phyloP scores from a whole-genome alignment of 2,888 invertebrate genomes.

The Dexiosoma caninum region DNA sequence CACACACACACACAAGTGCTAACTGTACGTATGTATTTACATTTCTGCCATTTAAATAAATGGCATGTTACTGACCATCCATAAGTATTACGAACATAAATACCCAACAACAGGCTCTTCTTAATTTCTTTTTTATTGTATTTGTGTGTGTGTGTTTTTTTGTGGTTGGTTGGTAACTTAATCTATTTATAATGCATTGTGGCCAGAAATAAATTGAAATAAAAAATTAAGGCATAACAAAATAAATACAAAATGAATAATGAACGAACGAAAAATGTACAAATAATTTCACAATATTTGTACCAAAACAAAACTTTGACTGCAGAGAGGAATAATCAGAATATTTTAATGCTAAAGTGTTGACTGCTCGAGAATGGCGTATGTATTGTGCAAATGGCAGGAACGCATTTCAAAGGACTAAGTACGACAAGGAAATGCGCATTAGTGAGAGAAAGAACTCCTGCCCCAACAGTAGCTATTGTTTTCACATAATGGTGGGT shows the following conservation, averaged over 20 bases:
- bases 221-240: slow-evolving; percentile 36
- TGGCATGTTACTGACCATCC: background rate
- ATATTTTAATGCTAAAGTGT: slow-evolving; percentile 49
- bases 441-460: slow-evolving; percentile 18
- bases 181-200: slow-evolving; percentile 38
- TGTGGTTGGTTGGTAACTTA: slow-evolving; percentile 19
- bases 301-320: background rate
- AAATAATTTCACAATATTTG: background rate
- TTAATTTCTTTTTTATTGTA: background rate
- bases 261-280: background rate
- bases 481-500: background rate
- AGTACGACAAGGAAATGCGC: slow-evolving; percentile 50
- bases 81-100: background rate
- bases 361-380: no score
- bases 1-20: no score
- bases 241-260: slow-evolving; percentile 6
- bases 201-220: slow-evolving; percentile 28
- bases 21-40: background rate
- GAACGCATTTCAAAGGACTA: slow-evolving; percentile 39
- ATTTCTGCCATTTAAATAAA: background rate
- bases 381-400: slow-evolving; percentile 14
- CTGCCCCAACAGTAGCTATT: background rate
- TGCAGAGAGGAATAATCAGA: slow-evolving; percentile 18
- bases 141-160: no score
- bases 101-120: background rate